phyloP scores from a whole-genome alignment of 1,140 invertebrate genomes.

The Heliconius hewitsoni region DNA sequence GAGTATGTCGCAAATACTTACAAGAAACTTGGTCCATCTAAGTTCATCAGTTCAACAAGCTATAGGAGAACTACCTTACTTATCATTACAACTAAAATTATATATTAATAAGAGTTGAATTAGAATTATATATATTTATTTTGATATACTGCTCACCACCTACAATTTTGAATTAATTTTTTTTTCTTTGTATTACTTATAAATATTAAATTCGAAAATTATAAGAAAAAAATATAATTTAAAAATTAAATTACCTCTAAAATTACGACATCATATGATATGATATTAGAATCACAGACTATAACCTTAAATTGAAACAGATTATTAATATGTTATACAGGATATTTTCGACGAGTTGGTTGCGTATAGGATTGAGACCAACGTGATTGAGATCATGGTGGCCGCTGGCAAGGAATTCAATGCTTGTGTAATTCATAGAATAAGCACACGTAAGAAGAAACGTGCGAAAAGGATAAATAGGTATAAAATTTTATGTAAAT shows the following conservation, averaged over 20 bases:
- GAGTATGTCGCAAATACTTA: slow-evolving; percentile 39
- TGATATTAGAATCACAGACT: background rate
- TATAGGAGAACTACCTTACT: background rate
- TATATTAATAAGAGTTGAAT: no score
- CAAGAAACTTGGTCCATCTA: slow-evolving; percentile 40
- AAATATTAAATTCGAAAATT: no score
- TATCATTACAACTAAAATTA: no score
- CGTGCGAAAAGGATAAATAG: slow-evolving; percentile 10
- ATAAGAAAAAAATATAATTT: no score
- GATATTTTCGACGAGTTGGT: slow-evolving; percentile 58
- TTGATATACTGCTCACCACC: no score
- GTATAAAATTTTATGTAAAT: background rate
- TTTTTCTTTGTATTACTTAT: no score
- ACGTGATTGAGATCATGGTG: slow-evolving; percentile 49
- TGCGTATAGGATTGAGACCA: slow-evolving; percentile 52
- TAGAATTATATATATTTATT: no score
- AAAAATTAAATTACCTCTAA: no score
- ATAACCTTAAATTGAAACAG: background rate
- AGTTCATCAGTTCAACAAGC: slow-evolving; percentile 36
- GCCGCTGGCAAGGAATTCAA: slow-evolving; percentile 41
- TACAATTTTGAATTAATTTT: no score
- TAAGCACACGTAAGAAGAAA: slow-evolving; percentile 36
- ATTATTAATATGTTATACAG: slow-evolving; percentile 39
- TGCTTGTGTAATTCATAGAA: slow-evolving; percentile 50
- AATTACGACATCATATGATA: background rate